These are phyloP conservation scores for Linnaemya tessellans DNA, from an alignment of 2,888 invertebrate species.

Conservation along the genomic window DNA sequence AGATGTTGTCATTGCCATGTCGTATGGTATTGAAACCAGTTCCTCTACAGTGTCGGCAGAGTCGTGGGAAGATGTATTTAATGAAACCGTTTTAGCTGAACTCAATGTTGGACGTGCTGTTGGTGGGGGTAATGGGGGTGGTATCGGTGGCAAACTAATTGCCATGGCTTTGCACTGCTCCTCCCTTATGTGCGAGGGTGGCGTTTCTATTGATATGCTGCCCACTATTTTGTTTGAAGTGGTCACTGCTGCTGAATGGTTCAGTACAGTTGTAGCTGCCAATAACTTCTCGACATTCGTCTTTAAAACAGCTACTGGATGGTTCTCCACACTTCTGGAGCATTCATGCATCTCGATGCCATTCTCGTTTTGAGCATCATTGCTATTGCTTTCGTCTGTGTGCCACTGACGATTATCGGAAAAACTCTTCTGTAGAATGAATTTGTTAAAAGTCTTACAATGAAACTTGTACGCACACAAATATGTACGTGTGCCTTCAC, in stretches of 20 bases:
- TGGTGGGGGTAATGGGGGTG: slow-evolving; percentile 68
- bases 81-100: slow-evolving; percentile 74
- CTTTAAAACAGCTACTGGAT: slow-evolving; percentile 76
- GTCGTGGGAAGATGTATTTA: slow-evolving; percentile 76
- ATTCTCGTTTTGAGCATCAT: slow-evolving; percentile 74
- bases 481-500: too few relatives aligned
- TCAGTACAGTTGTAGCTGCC: slow-evolving; percentile 75
- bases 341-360: slow-evolving; percentile 74
- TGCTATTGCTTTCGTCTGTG: slow-evolving; percentile 78
- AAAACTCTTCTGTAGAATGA: slow-evolving; percentile 79
- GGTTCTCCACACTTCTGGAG: slow-evolving; percentile 74
- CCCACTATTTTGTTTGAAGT: slow-evolving; percentile 81
- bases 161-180: slow-evolving; percentile 74
- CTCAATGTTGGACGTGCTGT: slow-evolving; percentile 73
- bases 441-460: background rate
- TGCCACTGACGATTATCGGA: slow-evolving; percentile 81
- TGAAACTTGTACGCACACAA: background rate
- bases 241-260: slow-evolving; percentile 80
- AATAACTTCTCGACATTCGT: slow-evolving; percentile 70
- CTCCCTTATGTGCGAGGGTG: slow-evolving; percentile 81
- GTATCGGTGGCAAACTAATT: slow-evolving; percentile 70
- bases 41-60: slow-evolving; percentile 80
- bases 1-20: slow-evolving; percentile 21
- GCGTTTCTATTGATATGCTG: slow-evolving; percentile 82
- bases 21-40: slow-evolving; percentile 76